Evolutionary conservation across 1,140 invertebrate species (phyloP).

Genomic region (Acromyrmex heyeri): DNA sequence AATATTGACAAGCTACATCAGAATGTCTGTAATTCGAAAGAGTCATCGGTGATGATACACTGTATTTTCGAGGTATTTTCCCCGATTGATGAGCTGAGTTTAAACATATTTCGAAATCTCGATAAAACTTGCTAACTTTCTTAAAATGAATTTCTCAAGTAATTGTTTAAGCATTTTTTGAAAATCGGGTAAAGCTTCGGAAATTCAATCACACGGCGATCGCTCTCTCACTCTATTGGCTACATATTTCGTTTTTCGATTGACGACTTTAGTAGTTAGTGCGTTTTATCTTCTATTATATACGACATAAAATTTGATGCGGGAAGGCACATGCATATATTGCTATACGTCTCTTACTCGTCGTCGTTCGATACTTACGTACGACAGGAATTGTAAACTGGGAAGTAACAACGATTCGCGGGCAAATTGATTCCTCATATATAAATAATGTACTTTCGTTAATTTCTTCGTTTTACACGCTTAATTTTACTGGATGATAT

Average conservation of each 20-base stretch:
- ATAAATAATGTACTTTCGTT: conserved; percentile 1
- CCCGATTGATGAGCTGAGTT: conserved; percentile 41
- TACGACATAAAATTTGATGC: conserved; percentile 24
- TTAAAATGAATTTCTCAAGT: not conserved
- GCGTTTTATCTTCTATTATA: conserved; percentile 78
- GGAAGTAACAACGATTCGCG: conserved; percentile 46
- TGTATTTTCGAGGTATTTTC: conserved; percentile 53
- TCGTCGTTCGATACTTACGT: conserved; percentile 32
- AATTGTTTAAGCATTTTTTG: not conserved
- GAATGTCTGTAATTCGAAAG: conserved; percentile 71
- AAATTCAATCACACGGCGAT: conserved; percentile 60
- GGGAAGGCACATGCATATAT: conserved; percentile 32
- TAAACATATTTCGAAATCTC: not conserved
- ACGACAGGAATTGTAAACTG: conserved; percentile 22
- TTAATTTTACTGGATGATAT: not conserved
- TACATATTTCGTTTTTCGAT: conserved; percentile 67
- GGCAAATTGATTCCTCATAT: conserved; percentile 70
- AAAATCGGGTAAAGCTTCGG: conserved; percentile 24
- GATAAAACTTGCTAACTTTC: not conserved
- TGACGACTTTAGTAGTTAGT: conserved; percentile 82
- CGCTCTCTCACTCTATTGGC: conserved; percentile 68
- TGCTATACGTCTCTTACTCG: conserved; percentile 44
- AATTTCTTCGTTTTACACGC: not conserved
- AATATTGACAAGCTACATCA: conserved; percentile 70
- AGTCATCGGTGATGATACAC: conserved; percentile 63